A percentile compares a stretch with the other conserved stretches of the same genome.
phyloP scores from a whole-genome alignment of 2,113 vertebrate genomes.

The Chaetorhynchus papuensis region DNA sequence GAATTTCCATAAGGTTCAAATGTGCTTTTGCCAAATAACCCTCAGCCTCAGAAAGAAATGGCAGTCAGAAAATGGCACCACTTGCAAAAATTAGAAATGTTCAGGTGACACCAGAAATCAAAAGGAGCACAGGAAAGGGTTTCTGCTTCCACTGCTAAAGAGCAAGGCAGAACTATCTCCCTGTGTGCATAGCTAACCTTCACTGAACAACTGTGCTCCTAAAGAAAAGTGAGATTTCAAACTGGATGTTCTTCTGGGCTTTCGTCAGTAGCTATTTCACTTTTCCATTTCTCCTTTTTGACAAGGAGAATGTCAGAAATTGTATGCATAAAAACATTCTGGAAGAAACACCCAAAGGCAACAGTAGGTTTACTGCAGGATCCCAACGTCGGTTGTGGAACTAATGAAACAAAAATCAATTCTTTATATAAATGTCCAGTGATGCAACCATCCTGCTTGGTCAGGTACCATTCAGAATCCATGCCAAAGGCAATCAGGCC shows the following conservation, averaged over 20 bases:
- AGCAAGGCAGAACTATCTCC: background rate
- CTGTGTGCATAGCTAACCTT: background rate
- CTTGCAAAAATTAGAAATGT: background rate
- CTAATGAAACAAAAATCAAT: background rate
- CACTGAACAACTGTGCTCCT: background rate
- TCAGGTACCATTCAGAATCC: background rate
- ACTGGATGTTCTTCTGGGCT: background rate
- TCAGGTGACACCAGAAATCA: background rate
- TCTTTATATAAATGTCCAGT: background rate
- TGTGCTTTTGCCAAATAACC: background rate
- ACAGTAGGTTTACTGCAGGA: background rate
- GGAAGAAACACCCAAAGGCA: background rate
- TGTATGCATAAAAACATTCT: background rate
- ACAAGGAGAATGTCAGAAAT: background rate
- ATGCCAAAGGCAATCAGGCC: background rate
- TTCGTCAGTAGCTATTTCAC: background rate
- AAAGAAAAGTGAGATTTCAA: background rate
- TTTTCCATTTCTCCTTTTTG: background rate
- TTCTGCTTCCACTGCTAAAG: background rate
- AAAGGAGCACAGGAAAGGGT: background rate
- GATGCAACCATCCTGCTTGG: background rate
- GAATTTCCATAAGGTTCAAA: background rate
- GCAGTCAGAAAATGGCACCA: background rate
- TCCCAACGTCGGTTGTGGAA: accelerated
- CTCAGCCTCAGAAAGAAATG: background rate